Evolutionary conservation across 1,140 invertebrate species (phyloP), one percentile per base, ranked within the genome.

Genomic region (Panagrolaimus sp.): DNA sequence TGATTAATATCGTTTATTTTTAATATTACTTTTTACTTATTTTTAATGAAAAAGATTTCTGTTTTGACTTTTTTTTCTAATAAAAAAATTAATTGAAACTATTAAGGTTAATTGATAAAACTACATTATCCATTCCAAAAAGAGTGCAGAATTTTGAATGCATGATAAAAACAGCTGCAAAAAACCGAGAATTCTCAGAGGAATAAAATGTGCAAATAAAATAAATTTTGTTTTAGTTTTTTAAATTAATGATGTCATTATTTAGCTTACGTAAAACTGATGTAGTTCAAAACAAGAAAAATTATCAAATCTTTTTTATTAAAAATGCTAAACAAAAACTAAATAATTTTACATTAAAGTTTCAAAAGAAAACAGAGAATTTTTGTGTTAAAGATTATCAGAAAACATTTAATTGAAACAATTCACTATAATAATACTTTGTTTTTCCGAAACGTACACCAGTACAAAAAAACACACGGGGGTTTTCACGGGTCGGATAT

Each of bases 31-130:
- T 20, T 23, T 57, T 57, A 11, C n/a, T 57, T 13, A 16, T 57
- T 57, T 57, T 57, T 14, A n/a, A n/a, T 48, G 9, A 48, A 7
- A 38, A 38, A 38, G 31, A 38, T 38, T 23, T n/a, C 14, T 48
- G n/a, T 48, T 48, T 48, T 48, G 47, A 48, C 47, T 48, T 48
- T n/a, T 48, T 48, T 48, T 48, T n/a, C n/a, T n/a, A n/a, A n/a
- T 14, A 23, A 14, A 4, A 14, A 48, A 23, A 48, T n/a, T n/a
- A n/a, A 14, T n/a, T 14, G 31, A 38, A 38, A 38, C 7, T 38
- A 4, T 38, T 38, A 38, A 38, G 31, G 31, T 38, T 38, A 38
- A 38, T 38, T 2, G 47, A 2, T 3, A n/a, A n/a, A 48, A 23
- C 14, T 23, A 48, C 47, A 48, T 2, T n/a, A 48, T 4, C 9